Conservation (phyloP, 2,888 invertebrate species). For the Pterostichus niger region DNA sequence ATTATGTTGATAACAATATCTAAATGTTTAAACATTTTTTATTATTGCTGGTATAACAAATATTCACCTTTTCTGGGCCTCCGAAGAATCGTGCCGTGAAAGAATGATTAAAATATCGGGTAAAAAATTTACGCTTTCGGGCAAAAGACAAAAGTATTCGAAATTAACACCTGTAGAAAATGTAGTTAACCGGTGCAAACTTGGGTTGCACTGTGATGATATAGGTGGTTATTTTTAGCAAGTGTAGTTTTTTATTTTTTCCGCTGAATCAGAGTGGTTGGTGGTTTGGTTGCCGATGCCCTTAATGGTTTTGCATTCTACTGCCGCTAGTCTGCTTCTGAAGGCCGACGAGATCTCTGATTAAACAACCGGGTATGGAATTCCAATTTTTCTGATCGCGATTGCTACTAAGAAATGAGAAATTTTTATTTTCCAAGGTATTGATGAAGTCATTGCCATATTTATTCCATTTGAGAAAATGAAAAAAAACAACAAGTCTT, state of each 20-base stretch:
- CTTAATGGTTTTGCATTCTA: slow-evolving; percentile 30
- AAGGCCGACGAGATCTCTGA: slow-evolving; percentile 40
- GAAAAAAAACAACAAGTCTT: background rate
- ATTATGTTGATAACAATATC: slow-evolving; percentile 43
- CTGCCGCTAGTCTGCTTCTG: slow-evolving; percentile 13
- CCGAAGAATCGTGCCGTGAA: slow-evolving; percentile 1
- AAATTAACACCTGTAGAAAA: slow-evolving; percentile 16
- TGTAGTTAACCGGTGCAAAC: background rate
- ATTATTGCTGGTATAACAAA: slow-evolving; percentile 17
- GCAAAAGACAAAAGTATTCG: background rate
- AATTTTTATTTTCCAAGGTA: slow-evolving; percentile 36
- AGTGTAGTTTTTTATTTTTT: background rate
- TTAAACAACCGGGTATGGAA: slow-evolving; percentile 42
- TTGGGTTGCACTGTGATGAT: background rate
- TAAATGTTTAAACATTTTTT: background rate
- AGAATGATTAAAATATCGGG: background rate
- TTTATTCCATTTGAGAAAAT: background rate
- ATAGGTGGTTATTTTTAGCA: slow-evolving; percentile 30
- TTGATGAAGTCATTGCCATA: slow-evolving; percentile 45
- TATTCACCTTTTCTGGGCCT: slow-evolving; percentile 30
- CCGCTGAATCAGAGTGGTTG: background rate
- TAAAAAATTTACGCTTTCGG: slow-evolving; percentile 13
- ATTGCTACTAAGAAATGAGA: slow-evolving; percentile 29
- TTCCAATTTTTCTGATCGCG: slow-evolving; percentile 23
- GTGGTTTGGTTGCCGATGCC: background rate